Conservation (phyloP, 2,888 invertebrate genomes). For the Ectemnius lituratus region DNA sequence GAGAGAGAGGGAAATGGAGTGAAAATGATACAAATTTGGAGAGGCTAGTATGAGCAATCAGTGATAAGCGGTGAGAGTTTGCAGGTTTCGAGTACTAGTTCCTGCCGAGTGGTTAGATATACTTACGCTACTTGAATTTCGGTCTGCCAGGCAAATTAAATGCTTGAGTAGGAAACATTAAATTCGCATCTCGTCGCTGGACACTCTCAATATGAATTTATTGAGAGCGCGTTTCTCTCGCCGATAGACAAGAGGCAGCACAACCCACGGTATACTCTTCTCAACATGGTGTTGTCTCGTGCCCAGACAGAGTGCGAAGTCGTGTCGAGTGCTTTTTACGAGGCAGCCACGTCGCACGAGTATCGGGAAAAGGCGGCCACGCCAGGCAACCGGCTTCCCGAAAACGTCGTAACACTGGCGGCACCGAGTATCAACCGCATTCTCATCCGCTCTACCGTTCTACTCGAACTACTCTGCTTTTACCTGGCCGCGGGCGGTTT, state of each 20-base stretch:
- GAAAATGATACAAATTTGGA: too few relatives aligned
- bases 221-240: conserved; percentile 20
- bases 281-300: conserved; percentile 31
- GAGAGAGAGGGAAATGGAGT: too few relatives aligned
- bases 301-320: conserved; percentile 63
- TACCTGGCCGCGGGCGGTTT: conserved; percentile 22
- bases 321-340: conserved; percentile 64
- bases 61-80: too few relatives aligned
- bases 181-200: too few relatives aligned
- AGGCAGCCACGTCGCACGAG: conserved; percentile 42
- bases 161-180: neutral
- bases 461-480: conserved; percentile 12
- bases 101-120: too few relatives aligned
- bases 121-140: too few relatives aligned
- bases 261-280: conserved; percentile 27
- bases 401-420: conserved; percentile 41
- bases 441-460: conserved; percentile 14
- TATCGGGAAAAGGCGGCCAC: conserved; percentile 50
- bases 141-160: neutral
- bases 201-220: conserved; percentile 43
- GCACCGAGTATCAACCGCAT: conserved; percentile 24
- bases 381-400: conserved; percentile 35
- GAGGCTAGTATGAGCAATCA: too few relatives aligned
- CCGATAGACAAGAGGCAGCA: conserved; percentile 31
- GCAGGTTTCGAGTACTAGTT: too few relatives aligned